Percentiles rank a stretch among this genome's conserved stretches.
These are phyloP conservation scores for Sitta carolinensis DNA, from an alignment of 2,797 vertebrate species.

Conservation along the genomic window DNA sequence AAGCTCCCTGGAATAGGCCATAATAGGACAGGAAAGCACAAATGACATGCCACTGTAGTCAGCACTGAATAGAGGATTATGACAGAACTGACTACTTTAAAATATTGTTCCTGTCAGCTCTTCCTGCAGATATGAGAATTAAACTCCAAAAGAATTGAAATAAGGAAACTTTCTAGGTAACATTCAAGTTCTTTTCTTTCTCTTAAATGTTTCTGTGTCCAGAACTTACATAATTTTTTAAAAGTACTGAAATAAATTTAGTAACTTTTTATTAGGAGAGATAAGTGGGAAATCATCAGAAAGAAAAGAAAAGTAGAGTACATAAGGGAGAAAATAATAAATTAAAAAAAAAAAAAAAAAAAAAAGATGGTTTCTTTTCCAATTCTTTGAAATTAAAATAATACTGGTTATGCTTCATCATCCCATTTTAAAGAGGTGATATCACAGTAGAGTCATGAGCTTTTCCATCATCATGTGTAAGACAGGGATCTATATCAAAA, in stretches of 20 bases:
- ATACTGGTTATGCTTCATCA: not conserved
- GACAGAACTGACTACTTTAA: not conserved
- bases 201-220: not conserved
- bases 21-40: not conserved
- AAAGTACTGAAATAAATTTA: not conserved
- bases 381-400: not conserved
- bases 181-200: not conserved
- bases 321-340: not conserved
- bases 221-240: not conserved
- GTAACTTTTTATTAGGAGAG: not conserved
- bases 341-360: not conserved
- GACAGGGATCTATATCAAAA: not conserved
- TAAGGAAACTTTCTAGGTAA: not conserved
- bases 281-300: not conserved
- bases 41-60: not conserved
- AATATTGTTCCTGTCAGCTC: conserved; percentile 9
- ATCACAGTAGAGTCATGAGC: not conserved
- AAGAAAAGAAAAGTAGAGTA: not conserved
- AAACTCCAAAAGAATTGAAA: not conserved
- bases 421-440: not conserved
- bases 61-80: not conserved
- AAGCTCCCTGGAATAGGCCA: not conserved
- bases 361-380: not conserved
- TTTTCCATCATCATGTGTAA: not conserved
- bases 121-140: not conserved